Evolutionary conservation across 1,140 invertebrate species (phyloP), one percentile per base, ranked within the genome.

Genomic region (Rhagoletis zephyria): DNA sequence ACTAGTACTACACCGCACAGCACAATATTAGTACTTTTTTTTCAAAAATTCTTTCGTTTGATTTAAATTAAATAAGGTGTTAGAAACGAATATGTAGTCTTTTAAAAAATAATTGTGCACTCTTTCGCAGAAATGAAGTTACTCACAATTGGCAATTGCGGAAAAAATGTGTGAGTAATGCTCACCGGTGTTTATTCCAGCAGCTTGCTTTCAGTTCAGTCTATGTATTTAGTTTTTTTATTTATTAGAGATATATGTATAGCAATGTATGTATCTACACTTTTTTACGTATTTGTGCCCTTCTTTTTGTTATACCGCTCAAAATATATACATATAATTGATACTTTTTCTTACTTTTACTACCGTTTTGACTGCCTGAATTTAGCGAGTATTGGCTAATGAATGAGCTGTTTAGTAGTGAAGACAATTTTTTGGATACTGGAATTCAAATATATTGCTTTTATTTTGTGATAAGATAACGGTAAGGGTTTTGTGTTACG

Each of bases 381-480:
- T 45, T 74, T 74, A 45, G 42, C 67, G 67, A 74, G 40, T 12
- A 74, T 16, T 74, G 12, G 67, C 16, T 74, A 74, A 45, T 42
- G 67, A 74, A 48, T 74, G 67, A 74, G 42, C 40, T 30, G 4
- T 74, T 30, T 74, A 40, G 12, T 40, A 16, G 67, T 67, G 14
- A 48, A 74, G 3, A 45, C 14, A 74, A 45, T 45, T 74, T 48
- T 74, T 74, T 42, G 45, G 4, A 74, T 48, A 74, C 40, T 48
- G 67, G 67, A 74, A 48, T 16, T 74, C 14, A 9, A 12, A 10
- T 42, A n/a, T 74, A 16, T 74, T 56, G 51, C 10, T 56, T 56
- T 56, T 30, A 42, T 67, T 67, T 67, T 42, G 4, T 74, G 67
- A 74, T 74, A 74, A 74, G 67, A 74, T 74, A 74, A 74, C 40